Conservation (phyloP, 2,888 invertebrate genomes). For the Eupithecia centaureata region DNA sequence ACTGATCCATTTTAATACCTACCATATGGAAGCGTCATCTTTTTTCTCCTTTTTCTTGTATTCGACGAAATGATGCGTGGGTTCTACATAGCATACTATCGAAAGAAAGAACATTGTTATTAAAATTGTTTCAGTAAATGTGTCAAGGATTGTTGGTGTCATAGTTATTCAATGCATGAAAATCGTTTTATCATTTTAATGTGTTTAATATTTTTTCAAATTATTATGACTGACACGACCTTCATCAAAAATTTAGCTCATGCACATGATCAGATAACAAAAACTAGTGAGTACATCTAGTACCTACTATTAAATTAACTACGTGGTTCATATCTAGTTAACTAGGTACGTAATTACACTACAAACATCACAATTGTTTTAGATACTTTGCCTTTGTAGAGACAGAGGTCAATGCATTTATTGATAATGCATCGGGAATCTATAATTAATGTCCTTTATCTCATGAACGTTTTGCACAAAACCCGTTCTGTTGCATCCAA, state of each 20-base stretch:
- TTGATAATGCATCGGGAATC: conserved; percentile 28
- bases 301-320: too few species aligned
- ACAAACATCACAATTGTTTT: neutral
- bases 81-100: neutral
- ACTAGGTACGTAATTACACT: too few species aligned
- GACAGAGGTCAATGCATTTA: conserved; percentile 44
- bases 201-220: conserved; percentile 19
- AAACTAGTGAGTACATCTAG: too few species aligned
- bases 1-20: too few species aligned
- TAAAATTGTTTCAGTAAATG: conserved; percentile 5
- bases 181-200: conserved; percentile 12
- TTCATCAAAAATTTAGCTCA: neutral
- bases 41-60: neutral
- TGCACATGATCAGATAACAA: neutral
- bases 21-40: too few species aligned
- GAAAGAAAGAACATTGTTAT: neutral
- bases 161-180: conserved; percentile 9
- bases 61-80: neutral
- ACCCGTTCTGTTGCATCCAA: neutral
- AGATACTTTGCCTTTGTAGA: neutral
- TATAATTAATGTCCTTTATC: conserved; percentile 33
- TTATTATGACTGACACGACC: conserved; percentile 19
- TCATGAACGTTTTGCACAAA: neutral
- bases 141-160: conserved; percentile 11
- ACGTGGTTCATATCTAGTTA: too few species aligned